Evolutionary conservation across 2,888 invertebrate species (phyloP), one percentile per base, ranked within the genome.

Genomic region (Trilocha varians): DNA sequence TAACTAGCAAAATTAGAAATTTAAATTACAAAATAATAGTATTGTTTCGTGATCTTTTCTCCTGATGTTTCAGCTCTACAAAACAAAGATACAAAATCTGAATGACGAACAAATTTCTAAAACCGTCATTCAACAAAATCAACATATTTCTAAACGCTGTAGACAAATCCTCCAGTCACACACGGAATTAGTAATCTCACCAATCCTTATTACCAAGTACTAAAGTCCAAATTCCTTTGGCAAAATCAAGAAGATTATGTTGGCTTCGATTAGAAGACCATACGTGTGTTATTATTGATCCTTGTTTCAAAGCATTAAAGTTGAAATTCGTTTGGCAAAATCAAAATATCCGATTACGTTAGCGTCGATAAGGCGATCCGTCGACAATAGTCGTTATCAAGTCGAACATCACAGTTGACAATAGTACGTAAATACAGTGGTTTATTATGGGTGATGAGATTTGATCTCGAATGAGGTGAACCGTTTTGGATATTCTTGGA

Each of bases 281-380:
- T n/a, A n/a, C n/a, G n/a, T n/a, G 72, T 50, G 64, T 37, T 9
- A 5, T 8, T 6, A 48, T 36, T 4, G 32, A 4, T 1, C 44
- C 43, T 56, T 65, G 52, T 43, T 2, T 9, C 0, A 1, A 11
- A 4, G 8, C 0, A 0, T 25, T 61, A 73, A 46, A 52, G 56
- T 52, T 55, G 35, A 55, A 47, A 48, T 42, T 64, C 1, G 33
- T 5, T 25, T 44, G 34, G 3, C 6, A n/a, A n/a, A n/a, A n/a
- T n/a, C n/a, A n/a, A n/a, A n/a, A n/a, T n/a, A 82, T 80, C 80
- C 80, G 83, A 83, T 83, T 80, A 79, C 70, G 70, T 62, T 62
- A 62, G 70, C 73, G 66, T 67, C 73, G 78, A 80, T 79, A 82
- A 68, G 70, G 61, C 62, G 70, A 72, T 74, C 63, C 70, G 68